A percentile compares a stretch with the other conserved stretches of the same genome.
phyloP scores from a whole-genome alignment of 1,140 invertebrate genomes.

The Gryllus bimaculatus region DNA sequence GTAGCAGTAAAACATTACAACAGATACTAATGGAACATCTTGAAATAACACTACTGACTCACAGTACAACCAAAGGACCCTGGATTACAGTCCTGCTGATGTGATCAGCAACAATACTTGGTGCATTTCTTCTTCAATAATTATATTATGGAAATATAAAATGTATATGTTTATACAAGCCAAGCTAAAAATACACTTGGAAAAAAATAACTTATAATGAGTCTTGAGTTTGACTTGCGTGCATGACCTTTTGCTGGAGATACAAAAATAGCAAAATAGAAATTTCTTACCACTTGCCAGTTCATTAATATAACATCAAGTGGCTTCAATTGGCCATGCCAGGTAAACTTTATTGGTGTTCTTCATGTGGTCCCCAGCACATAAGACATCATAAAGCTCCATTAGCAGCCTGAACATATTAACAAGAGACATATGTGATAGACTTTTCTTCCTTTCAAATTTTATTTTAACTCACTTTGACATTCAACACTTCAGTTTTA shows the following conservation, averaged over 20 bases:
- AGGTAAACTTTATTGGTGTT: neutral
- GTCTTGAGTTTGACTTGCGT: neutral
- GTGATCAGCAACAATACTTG: neutral
- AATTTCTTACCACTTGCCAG: neutral
- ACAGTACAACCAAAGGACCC: neutral
- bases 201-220: neutral
- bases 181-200: neutral
- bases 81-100: neutral
- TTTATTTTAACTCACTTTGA: neutral
- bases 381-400: neutral
- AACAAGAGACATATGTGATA: neutral
- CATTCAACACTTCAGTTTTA: neutral
- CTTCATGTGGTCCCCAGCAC: neutral
- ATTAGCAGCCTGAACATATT: neutral
- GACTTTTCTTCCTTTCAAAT: neutral
- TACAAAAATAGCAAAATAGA: slow-evolving; percentile 1
- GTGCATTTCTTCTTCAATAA: neutral
- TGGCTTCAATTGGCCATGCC: neutral
- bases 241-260: neutral
- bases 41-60: neutral
- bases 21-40: neutral
- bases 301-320: neutral
- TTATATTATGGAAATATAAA: neutral
- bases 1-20: neutral
- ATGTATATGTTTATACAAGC: neutral